Percentiles rank a stretch among this genome's conserved stretches.
These are phyloP conservation scores for Stegodyphus mimosarum DNA, from an alignment of 1,140 invertebrate species.

Conservation along the genomic window DNA sequence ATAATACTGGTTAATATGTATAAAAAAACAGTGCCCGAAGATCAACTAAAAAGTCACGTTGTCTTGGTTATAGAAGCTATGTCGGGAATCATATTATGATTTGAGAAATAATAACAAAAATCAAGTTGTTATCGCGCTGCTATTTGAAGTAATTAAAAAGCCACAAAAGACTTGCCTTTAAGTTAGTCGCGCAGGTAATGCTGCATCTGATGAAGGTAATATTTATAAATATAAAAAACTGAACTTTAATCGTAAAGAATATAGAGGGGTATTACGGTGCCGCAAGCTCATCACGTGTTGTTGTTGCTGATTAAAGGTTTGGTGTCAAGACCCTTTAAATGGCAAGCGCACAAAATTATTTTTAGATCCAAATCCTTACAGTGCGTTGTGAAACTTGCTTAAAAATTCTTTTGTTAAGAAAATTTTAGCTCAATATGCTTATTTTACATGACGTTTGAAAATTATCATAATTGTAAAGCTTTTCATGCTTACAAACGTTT, in stretches of 20 bases:
- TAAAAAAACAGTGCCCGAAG: not conserved
- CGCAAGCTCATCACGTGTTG: slow-evolving; percentile 26
- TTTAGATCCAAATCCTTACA: too few relatives aligned
- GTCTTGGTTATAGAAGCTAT: not conserved
- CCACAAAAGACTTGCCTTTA: slow-evolving; percentile 20
- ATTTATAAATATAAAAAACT: slow-evolving; percentile 25
- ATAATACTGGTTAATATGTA: not conserved
- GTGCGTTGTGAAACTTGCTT: too few relatives aligned
- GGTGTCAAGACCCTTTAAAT: too few relatives aligned
- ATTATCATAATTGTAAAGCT: too few relatives aligned
- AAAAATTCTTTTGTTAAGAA: too few relatives aligned
- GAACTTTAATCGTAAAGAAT: slow-evolving; percentile 1
- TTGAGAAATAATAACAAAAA: slow-evolving; percentile 12
- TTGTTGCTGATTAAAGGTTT: slow-evolving; percentile 18
- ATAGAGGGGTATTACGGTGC: slow-evolving; percentile 16
- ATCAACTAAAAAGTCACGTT: too few relatives aligned
- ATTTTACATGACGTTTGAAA: too few relatives aligned
- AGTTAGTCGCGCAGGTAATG: not conserved
- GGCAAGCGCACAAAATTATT: too few relatives aligned
- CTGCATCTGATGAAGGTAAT: slow-evolving; percentile 27
- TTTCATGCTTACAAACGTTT: too few relatives aligned
- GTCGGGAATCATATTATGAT: not conserved
- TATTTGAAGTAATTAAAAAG: slow-evolving; percentile 26
- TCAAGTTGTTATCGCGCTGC: slow-evolving; percentile 28
- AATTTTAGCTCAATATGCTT: too few relatives aligned